Base-by-base conservation (phyloP, 2,797 vertebrate genomes). In the Phrynocephalus forsythii region DNA sequence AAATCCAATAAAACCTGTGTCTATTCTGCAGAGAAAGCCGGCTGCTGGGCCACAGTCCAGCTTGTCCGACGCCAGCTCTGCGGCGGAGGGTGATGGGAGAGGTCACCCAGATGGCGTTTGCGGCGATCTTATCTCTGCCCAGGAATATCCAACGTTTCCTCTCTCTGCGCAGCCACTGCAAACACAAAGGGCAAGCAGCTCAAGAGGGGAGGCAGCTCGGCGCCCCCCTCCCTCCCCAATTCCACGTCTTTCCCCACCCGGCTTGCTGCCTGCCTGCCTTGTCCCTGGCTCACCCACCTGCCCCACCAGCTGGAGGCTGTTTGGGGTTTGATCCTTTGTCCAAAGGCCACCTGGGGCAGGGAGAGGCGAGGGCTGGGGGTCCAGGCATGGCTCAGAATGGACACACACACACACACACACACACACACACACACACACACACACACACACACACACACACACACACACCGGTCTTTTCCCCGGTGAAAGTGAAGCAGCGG, bases 101-200 rank as follows among this genome's bases (percentile, higher is more conserved):
- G 93, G 92, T 93, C 90, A 52, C 72, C 76, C 28, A 4, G 79
- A 84, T 81, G 92, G 84, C 69, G 86, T 1, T 0, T 78, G 63
- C 28, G 9, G 38, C 33, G 85, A 92, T 95, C 93, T 95, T 96
- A 96, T 96, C 96, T 91, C 90, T 68, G 73, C 88, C 83, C 90
- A 68, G 95, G 91, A 95, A 91, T 93, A 94, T 93, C 93, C 94
- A 91, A 93, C 52, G 24, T 90, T 95, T 95, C 93, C 95, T 93
- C 95, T 91, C 76, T 16, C 78, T 10, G 1, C 0, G 0, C 10
- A 9, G 0, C 72, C 0, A 15, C 22, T 4, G 5, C 69, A 68
- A 83, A 71, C 15, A 77, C 1, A 13, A 85, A 60, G 44, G 16
- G 2, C 24, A 75, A 88, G 48, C 56, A 88, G 50, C 79, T 0